Percentiles rank a stretch among this genome's conserved stretches.
Conservation (phyloP, 92 coral and sea anemone genomes). For the Phenganax marumi region DNA sequence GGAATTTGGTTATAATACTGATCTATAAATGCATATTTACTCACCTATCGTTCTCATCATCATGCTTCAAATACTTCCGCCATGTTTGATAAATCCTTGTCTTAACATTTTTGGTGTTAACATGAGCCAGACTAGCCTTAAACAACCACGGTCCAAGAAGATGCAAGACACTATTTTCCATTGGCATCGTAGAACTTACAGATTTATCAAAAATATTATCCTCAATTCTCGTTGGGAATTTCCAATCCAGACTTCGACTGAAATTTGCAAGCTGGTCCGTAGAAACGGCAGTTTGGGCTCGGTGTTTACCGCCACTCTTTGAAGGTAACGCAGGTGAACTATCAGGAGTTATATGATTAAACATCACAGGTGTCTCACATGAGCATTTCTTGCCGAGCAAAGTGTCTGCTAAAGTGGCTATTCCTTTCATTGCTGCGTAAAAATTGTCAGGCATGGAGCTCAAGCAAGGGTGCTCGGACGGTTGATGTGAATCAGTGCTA, state of each 20-base stretch:
- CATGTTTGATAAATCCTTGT: constrained; percentile 66
- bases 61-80: constrained; percentile 39
- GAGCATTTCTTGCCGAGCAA: constrained; percentile 69
- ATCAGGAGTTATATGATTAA: constrained; percentile 59
- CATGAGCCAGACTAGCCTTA: constrained; percentile 84
- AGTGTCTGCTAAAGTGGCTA: constrained; percentile 71
- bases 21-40: background rate
- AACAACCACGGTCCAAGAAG: constrained; percentile 95
- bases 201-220: constrained; percentile 56
- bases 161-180: constrained; percentile 89
- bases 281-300: constrained; percentile 69
- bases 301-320: constrained; percentile 70
- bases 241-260: constrained; percentile 51
- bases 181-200: constrained; percentile 54
- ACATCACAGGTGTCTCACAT: constrained; percentile 85
- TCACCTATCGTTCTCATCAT: constrained; percentile 34
- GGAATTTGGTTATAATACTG: background rate
- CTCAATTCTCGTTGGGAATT: constrained; percentile 30
- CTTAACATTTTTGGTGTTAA: constrained; percentile 66
- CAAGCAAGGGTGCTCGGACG: constrained; percentile 83
- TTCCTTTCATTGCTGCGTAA: constrained; percentile 91
- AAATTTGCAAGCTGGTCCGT: constrained; percentile 57
- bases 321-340: constrained; percentile 55
- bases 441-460: constrained; percentile 82
- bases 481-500: constrained; percentile 67